phyloP scores from a whole-genome alignment of 2,113 vertebrate species.

The Pachyramphus minor region DNA sequence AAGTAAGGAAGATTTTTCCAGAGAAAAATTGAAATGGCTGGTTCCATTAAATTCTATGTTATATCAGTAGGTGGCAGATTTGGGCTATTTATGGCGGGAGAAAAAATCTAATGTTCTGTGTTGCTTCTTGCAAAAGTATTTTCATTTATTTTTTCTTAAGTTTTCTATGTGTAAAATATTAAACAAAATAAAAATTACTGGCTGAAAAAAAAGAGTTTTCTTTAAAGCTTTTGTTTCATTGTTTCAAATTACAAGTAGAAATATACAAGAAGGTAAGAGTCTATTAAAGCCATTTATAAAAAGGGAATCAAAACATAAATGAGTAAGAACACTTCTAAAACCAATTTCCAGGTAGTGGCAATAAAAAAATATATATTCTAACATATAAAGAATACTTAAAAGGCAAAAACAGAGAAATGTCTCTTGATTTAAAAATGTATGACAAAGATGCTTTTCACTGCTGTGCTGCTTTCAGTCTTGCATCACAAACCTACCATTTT shows the following conservation, averaged over 20 bases:
- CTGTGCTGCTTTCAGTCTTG: neutral
- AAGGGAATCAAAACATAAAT: constrained; percentile 67
- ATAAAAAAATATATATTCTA: neutral
- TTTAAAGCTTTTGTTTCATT: constrained; percentile 65
- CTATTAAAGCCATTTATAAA: constrained; percentile 60
- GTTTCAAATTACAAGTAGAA: constrained; percentile 58
- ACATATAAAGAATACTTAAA: neutral
- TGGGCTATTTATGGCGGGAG: constrained; percentile 59
- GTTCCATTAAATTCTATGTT: neutral
- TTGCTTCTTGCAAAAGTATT: constrained; percentile 49
- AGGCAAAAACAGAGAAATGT: neutral
- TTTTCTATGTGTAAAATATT: neutral
- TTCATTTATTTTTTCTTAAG: constrained; percentile 64
- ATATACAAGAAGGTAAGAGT: constrained; percentile 45
- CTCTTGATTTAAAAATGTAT: neutral
- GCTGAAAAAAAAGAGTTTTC: constrained; percentile 35
- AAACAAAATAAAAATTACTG: constrained; percentile 25
- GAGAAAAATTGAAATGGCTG: neutral
- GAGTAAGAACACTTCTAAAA: constrained; percentile 62
- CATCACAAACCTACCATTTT: fast-evolving
- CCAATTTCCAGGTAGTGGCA: constrained; percentile 51
- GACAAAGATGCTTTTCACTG: neutral
- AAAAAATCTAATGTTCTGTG: neutral
- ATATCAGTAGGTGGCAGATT: constrained; percentile 74
- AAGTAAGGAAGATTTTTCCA: neutral